A percentile compares a stretch with the other conserved stretches of the same genome.
Evolutionary conservation across 2,797 vertebrate species (phyloP).

Genomic region (Balearica regulorum): DNA sequence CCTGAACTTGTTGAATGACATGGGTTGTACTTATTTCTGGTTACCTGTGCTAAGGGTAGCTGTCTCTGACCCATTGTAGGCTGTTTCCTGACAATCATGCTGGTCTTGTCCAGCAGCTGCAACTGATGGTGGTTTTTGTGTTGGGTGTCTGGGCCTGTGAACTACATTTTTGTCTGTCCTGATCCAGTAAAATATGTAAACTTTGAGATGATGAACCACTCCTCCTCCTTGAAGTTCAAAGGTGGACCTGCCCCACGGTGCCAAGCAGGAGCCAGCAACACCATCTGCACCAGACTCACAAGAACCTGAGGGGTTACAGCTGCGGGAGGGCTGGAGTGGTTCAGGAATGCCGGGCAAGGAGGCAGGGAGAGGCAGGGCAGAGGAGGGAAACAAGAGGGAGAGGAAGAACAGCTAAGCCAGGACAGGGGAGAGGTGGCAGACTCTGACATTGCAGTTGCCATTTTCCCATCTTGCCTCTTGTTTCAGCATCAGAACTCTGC

Average conservation of each 20-base stretch:
- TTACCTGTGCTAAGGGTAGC: background rate
- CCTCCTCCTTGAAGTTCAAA: background rate
- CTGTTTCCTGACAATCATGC: background rate
- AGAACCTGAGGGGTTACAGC: background rate
- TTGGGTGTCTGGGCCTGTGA: background rate
- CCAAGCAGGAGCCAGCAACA: background rate
- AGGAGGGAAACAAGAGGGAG: accelerated
- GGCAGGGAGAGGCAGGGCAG: background rate
- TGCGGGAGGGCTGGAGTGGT: accelerated
- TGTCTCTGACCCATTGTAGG: background rate
- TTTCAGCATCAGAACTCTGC: background rate
- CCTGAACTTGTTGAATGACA: background rate
- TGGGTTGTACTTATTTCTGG: background rate
- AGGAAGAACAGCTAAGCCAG: background rate
- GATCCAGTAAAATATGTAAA: background rate
- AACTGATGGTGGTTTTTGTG: accelerated
- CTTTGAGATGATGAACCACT: background rate
- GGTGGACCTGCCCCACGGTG: background rate
- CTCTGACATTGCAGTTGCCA: background rate
- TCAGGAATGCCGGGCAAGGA: background rate
- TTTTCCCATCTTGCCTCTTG: background rate
- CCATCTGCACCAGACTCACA: accelerated
- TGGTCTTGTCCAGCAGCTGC: background rate
- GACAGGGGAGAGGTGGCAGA: background rate
- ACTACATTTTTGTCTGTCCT: accelerated